Evolutionary conservation across 2,888 invertebrate species (phyloP).

Genomic region (Oscheius onirici): DNA sequence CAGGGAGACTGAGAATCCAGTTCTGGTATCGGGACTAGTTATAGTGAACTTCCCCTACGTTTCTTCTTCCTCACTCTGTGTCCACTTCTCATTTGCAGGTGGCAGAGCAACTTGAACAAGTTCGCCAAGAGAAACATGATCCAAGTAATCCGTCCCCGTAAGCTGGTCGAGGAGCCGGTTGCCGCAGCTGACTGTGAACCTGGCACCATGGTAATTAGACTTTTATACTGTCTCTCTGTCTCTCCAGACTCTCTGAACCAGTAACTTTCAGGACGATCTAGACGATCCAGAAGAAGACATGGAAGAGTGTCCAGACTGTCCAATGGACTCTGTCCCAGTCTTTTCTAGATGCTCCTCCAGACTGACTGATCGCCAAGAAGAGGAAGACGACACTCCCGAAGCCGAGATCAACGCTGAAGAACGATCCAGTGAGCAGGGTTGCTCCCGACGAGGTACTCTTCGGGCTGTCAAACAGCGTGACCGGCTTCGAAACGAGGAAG

Average conservation of each 20-base stretch:
- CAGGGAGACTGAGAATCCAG: not conserved
- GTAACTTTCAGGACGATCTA: not conserved
- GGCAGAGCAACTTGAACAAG: constrained; percentile 63
- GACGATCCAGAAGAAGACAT: constrained; percentile 12
- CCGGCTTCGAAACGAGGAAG: constrained; percentile 23
- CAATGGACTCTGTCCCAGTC: constrained; percentile 7
- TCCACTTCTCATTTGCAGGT: constrained; percentile 45
- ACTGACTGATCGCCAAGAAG: not conserved
- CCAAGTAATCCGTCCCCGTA: constrained; percentile 50
- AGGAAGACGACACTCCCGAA: constrained; percentile 13
- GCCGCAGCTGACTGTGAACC: constrained; percentile 1
- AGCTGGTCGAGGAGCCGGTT: constrained; percentile 39
- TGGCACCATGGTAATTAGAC: constrained; percentile 18
- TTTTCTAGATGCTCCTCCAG: constrained; percentile 44
- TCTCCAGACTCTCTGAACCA: not conserved
- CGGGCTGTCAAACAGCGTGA: constrained; percentile 49
- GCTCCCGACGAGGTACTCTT: constrained; percentile 43
- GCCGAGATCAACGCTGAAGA: constrained; percentile 16
- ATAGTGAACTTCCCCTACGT: no score
- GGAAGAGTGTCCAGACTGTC: not conserved
- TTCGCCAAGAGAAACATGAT: constrained; percentile 63
- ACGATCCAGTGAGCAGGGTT: constrained; percentile 42
- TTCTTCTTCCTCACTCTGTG: no score
- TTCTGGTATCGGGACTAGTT: no score
- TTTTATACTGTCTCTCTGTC: not conserved